Evolutionary conservation across 2,888 invertebrate genomes (phyloP).

Genomic region (Ctenicera cuprea): DNA sequence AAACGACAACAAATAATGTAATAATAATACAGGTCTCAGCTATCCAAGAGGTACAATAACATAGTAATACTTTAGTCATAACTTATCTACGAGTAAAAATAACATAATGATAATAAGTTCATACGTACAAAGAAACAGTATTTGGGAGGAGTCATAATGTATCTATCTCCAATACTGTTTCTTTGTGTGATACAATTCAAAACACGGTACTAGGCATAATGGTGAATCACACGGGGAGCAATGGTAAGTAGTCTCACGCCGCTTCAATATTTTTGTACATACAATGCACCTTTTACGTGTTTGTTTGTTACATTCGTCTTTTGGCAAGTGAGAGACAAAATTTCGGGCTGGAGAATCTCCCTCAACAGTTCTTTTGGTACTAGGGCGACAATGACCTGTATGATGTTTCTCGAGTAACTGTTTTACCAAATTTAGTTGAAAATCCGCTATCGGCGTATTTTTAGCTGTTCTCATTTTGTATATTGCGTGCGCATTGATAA

Average conservation of each 20-base stretch:
- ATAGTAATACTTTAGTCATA: too few species aligned
- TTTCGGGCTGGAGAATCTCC: not conserved
- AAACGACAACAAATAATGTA: too few species aligned
- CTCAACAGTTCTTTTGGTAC: not conserved
- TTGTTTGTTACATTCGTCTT: not conserved
- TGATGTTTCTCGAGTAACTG: not conserved
- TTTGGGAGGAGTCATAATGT: too few species aligned
- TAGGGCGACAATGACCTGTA: not conserved
- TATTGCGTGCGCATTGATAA: constrained; percentile 45
- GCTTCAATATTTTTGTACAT: constrained; percentile 33
- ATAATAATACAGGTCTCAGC: too few species aligned
- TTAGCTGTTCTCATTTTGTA: constrained; percentile 37
- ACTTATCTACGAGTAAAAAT: too few species aligned
- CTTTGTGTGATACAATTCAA: constrained; percentile 21
- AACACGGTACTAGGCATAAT: constrained; percentile 40
- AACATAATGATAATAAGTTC: too few species aligned
- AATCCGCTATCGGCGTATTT: constrained; percentile 27
- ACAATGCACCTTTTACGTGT: constrained; percentile 27
- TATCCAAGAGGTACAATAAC: too few species aligned
- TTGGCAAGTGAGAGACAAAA: not conserved
- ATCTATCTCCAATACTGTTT: not conserved
- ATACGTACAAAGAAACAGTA: too few species aligned
- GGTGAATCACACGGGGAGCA: constrained; percentile 35
- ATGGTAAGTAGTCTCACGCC: constrained; percentile 30
- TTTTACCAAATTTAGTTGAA: not conserved